Percentiles rank a stretch among this genome's conserved stretches.
Conservation (phyloP, 2,888 invertebrate species). For the Drosophila nr. fundita region DNA sequence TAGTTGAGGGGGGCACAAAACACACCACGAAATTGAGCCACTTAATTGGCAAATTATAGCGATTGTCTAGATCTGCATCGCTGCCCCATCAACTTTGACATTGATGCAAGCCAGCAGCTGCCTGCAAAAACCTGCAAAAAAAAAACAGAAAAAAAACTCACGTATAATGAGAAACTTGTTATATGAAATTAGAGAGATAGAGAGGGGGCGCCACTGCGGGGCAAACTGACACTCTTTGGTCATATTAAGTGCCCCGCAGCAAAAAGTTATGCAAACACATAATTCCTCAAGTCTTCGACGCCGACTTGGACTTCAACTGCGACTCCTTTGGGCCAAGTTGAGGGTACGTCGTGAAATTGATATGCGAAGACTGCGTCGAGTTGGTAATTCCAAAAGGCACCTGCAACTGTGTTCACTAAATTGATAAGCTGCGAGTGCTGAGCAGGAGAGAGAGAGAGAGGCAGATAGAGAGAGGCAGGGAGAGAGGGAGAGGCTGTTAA, state of each 20-base stretch:
- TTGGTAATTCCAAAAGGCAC: conserved; percentile 60
- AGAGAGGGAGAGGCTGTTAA: not conserved
- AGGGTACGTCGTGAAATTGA: conserved; percentile 55
- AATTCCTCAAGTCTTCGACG: conserved; percentile 64
- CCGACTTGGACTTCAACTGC: not conserved
- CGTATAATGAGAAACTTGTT: conserved; percentile 76
- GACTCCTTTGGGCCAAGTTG: conserved; percentile 13
- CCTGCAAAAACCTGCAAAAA: conserved; percentile 16
- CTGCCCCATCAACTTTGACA: conserved; percentile 72
- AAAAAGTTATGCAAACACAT: conserved; percentile 67
- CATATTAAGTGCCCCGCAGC: conserved; percentile 57
- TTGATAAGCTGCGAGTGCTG: conserved; percentile 71
- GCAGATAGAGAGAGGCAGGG: not conserved
- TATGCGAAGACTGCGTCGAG: conserved; percentile 50
- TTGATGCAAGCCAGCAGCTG: conserved; percentile 74
- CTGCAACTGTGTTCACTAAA: conserved; percentile 69
- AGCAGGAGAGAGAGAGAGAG: not conserved
- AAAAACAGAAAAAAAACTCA: conserved; percentile 15
- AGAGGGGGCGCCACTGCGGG: not conserved
- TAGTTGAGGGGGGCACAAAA: conserved; percentile 4
- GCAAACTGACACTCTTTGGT: conserved; percentile 32
- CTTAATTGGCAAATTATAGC: conserved; percentile 79
- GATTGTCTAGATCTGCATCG: conserved; percentile 73
- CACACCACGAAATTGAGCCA: conserved; percentile 37
- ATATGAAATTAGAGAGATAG: conserved; percentile 67